phyloP scores from a whole-genome alignment of 2,797 vertebrate species.

The Siniperca obscura region DNA sequence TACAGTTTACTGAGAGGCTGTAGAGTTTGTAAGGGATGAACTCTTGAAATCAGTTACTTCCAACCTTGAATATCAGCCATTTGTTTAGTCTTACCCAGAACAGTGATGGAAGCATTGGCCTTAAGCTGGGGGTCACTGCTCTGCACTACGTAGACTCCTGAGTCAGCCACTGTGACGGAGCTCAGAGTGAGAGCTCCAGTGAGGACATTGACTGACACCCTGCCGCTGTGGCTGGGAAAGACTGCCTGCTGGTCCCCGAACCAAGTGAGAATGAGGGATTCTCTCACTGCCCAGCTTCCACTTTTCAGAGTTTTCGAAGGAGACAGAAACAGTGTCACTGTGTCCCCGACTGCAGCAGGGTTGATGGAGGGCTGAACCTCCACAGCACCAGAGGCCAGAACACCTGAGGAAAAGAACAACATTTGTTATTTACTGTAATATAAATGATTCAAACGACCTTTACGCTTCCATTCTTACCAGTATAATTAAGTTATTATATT shows the following conservation, averaged over 20 bases:
- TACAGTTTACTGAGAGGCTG: not conserved
- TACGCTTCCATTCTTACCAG: not conserved
- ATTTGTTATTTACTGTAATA: not conserved
- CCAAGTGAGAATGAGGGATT: slow-evolving; percentile 66
- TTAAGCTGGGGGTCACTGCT: slow-evolving; percentile 45
- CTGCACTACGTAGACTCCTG: slow-evolving; percentile 70
- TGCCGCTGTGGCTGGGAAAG: slow-evolving; percentile 48
- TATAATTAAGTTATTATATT: not conserved
- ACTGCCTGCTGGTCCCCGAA: slow-evolving; percentile 25
- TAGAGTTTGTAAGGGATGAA: not conserved
- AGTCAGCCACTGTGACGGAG: slow-evolving; percentile 58
- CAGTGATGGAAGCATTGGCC: slow-evolving; percentile 58
- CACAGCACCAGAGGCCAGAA: slow-evolving; percentile 47
- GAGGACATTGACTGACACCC: slow-evolving; percentile 53
- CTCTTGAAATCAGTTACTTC: not conserved
- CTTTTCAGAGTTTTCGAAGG: slow-evolving; percentile 31
- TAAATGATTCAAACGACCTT: not conserved
- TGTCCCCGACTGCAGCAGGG: slow-evolving; percentile 58
- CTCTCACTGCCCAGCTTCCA: slow-evolving; percentile 68
- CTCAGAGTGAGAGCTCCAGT: slow-evolving; percentile 69
- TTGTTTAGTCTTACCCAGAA: slow-evolving; percentile 65
- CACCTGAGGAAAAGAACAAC: slow-evolving; percentile 33
- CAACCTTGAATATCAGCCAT: not conserved
- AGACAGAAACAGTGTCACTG: slow-evolving; percentile 63
- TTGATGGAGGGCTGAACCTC: slow-evolving; percentile 65